phyloP scores from a whole-genome alignment of 2,888 invertebrate genomes.

The Cactoblastis cactorum region DNA sequence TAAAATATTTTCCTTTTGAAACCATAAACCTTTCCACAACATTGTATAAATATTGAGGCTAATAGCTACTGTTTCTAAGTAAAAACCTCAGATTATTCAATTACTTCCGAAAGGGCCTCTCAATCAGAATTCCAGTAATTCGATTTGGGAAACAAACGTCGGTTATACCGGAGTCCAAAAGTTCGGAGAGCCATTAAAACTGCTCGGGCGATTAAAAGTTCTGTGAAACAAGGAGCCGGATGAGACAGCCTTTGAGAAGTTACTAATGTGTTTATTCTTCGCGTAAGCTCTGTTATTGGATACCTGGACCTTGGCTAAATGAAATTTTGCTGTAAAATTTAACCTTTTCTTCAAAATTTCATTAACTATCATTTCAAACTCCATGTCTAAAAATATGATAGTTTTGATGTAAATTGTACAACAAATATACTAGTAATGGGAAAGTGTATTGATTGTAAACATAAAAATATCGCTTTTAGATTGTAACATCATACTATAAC shows the following conservation, averaged over 20 bases:
- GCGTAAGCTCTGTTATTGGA: slow-evolving; percentile 40
- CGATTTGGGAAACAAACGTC: slow-evolving; percentile 12
- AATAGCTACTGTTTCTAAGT: not conserved
- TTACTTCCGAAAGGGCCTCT: not conserved
- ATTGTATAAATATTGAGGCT: not conserved
- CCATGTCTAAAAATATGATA: too few species aligned
- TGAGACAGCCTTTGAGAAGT: slow-evolving; percentile 36
- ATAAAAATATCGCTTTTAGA: too few species aligned
- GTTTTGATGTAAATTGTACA: too few species aligned
- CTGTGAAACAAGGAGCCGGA: slow-evolving; percentile 6
- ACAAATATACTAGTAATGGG: too few species aligned
- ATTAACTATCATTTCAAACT: too few species aligned
- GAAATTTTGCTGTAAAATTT: slow-evolving; percentile 37
- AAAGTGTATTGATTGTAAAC: too few species aligned
- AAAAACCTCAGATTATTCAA: not conserved
- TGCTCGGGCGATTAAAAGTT: slow-evolving; percentile 26
- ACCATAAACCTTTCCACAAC: not conserved
- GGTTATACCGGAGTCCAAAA: slow-evolving; percentile 17
- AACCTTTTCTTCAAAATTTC: too few species aligned
- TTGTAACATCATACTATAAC: too few species aligned
- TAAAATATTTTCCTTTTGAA: too few species aligned
- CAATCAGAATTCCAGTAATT: slow-evolving; percentile 1
- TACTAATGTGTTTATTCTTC: slow-evolving; percentile 35
- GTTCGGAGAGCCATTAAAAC: slow-evolving; percentile 23
- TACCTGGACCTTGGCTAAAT: slow-evolving; percentile 32